Conservation (phyloP, 2,888 invertebrate species). For the Stictocephala bisonia region DNA sequence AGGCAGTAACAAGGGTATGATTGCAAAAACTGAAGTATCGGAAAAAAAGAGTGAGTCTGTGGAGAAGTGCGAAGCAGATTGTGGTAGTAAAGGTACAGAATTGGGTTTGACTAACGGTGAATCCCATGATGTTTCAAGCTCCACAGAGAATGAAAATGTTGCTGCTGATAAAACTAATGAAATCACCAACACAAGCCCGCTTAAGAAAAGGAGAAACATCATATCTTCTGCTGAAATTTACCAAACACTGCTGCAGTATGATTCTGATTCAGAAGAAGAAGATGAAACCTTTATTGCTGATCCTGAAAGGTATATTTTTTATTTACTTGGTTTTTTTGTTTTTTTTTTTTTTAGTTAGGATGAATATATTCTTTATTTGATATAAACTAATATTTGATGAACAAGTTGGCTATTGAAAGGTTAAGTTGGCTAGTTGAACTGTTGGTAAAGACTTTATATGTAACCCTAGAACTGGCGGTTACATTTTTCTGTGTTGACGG, state of each 20-base stretch:
- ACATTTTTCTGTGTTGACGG: too few relatives aligned
- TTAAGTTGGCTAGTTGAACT: too few relatives aligned
- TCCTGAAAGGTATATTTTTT: constrained; percentile 31
- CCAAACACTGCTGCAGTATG: constrained; percentile 44
- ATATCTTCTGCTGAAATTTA: constrained; percentile 16
- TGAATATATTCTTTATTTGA: neutral
- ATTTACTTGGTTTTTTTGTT: neutral
- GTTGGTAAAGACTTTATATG: too few relatives aligned
- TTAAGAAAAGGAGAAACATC: neutral
- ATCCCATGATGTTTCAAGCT: constrained; percentile 27
- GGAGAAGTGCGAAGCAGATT: constrained; percentile 3
- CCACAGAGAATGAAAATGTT: constrained; percentile 22
- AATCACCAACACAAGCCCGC: constrained; percentile 7
- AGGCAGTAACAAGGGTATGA: constrained; percentile 2
- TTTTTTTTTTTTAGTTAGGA: too few relatives aligned
- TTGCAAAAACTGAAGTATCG: neutral
- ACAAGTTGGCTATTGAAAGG: too few relatives aligned
- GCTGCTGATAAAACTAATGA: constrained; percentile 1
- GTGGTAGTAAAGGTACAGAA: constrained; percentile 27
- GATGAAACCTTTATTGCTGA: constrained; percentile 49
- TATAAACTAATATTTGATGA: too few relatives aligned
- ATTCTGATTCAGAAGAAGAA: constrained; percentile 48
- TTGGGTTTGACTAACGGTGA: constrained; percentile 38
- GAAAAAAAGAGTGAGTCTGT: neutral
- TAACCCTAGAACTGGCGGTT: too few relatives aligned